A percentile compares a stretch with the other conserved stretches of the same genome.
These are phyloP conservation scores for Megaceryle torquata DNA, from an alignment of 2,113 vertebrate species.

Conservation along the genomic window DNA sequence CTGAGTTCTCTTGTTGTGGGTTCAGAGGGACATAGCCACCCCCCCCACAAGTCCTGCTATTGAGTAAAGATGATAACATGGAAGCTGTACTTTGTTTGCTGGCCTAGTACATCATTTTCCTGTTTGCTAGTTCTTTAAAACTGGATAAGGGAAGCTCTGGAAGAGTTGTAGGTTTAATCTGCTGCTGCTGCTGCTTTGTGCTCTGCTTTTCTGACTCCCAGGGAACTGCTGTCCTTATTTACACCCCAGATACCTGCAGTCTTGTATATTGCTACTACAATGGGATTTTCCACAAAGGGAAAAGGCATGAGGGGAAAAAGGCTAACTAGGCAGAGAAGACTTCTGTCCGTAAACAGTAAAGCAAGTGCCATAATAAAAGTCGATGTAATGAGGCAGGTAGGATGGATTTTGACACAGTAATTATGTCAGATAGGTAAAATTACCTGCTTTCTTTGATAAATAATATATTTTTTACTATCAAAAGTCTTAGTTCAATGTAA, in stretches of 20 bases:
- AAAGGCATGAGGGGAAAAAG: background rate
- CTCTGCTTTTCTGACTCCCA: slow-evolving; percentile 62
- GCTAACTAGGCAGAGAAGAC: background rate
- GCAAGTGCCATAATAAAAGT: background rate
- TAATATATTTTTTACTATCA: background rate
- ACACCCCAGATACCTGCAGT: background rate
- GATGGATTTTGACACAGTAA: background rate
- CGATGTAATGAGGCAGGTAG: background rate
- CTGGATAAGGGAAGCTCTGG: slow-evolving; percentile 26
- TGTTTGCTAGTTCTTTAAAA: slow-evolving; percentile 43
- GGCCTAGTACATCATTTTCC: slow-evolving; percentile 63
- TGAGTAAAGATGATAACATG: slow-evolving; percentile 12
- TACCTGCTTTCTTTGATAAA: background rate
- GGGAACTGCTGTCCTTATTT: background rate
- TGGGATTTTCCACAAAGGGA: background rate
- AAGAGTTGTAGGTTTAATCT: slow-evolving; percentile 50
- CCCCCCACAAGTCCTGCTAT: background rate
- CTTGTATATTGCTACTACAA: background rate
- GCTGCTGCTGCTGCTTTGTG: slow-evolving; percentile 50
- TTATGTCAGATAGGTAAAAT: background rate
- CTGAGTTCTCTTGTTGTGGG: rapidly evolving
- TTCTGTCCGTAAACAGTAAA: background rate
- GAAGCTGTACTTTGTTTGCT: background rate
- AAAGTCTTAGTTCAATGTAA: background rate
- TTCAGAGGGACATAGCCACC: background rate